phyloP scores from a whole-genome alignment of 2,113 vertebrate genomes.

The Amphilophus citrinellus region DNA sequence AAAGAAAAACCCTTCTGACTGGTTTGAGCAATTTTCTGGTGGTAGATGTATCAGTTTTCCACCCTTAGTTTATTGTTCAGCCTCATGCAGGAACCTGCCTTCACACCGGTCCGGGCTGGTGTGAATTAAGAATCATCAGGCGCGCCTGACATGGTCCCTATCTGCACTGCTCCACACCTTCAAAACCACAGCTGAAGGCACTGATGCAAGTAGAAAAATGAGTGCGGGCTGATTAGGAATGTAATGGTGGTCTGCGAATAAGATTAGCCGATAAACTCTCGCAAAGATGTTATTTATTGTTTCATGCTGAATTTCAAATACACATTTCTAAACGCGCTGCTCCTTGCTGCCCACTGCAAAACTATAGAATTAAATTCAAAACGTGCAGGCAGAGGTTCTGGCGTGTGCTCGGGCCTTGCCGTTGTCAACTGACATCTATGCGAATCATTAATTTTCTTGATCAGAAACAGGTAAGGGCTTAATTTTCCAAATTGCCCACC shows the following conservation, averaged over 20 bases:
- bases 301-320: neutral
- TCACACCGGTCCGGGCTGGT: constrained; percentile 60
- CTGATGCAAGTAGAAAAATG: neutral
- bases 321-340: neutral
- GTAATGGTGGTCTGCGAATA: neutral
- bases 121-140: constrained; percentile 71
- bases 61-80: neutral
- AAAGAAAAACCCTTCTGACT: neutral
- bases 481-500: constrained; percentile 85
- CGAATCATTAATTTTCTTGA: constrained; percentile 81
- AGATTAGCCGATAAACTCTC: neutral
- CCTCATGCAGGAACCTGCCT: neutral
- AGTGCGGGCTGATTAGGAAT: neutral
- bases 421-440: constrained; percentile 57
- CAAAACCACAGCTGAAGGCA: neutral
- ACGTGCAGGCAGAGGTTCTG: neutral
- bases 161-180: constrained; percentile 41
- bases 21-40: neutral
- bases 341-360: neutral
- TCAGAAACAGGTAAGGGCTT: constrained; percentile 84
- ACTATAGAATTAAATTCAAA: neutral
- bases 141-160: constrained; percentile 39
- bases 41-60: neutral
- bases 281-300: neutral
- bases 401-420: constrained; percentile 22